These are phyloP conservation scores for Aspidoscelis tigris DNA, from an alignment of 2,113 vertebrate species.

Conservation along the genomic window DNA sequence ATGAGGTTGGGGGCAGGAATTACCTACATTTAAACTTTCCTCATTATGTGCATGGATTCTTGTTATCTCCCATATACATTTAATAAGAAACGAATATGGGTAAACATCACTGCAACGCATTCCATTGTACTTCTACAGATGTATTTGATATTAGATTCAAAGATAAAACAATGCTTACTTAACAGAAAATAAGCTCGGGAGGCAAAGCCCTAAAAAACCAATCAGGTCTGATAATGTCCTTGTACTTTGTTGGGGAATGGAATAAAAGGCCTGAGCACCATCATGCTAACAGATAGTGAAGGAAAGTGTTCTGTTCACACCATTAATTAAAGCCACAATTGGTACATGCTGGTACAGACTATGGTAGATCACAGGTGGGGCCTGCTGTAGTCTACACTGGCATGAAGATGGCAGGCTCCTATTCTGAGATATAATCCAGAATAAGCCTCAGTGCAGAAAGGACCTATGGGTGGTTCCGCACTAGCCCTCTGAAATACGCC, in stretches of 20 bases:
- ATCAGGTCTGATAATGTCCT: constrained; percentile 1
- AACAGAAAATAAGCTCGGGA: constrained; percentile 24
- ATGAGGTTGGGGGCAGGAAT: background rate
- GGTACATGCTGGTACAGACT: too few relatives aligned
- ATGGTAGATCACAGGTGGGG: too few relatives aligned
- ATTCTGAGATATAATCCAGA: too few relatives aligned
- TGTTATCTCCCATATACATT: constrained; percentile 32
- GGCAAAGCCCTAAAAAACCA: background rate
- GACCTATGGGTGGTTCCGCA: too few relatives aligned
- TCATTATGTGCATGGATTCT: constrained; percentile 5
- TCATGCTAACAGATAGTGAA: constrained; percentile 34
- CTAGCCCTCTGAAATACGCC: too few relatives aligned
- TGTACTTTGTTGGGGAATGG: constrained; percentile 4
- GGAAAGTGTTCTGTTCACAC: constrained; percentile 58
- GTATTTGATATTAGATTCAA: constrained; percentile 49
- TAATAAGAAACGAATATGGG: constrained; percentile 55
- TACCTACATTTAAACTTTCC: constrained; percentile 3
- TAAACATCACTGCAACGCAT: constrained; percentile 37
- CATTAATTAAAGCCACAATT: constrained; percentile 45
- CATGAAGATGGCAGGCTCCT: too few relatives aligned
- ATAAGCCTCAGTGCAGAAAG: too few relatives aligned
- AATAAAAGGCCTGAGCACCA: constrained; percentile 3
- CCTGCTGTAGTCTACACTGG: too few relatives aligned
- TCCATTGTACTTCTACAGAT: constrained; percentile 68
- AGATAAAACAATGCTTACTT: constrained; percentile 54